Percentiles rank a stretch among this genome's conserved stretches.
Conservation (phyloP, 1,140 invertebrate genomes). For the Cydia fagiglandana region DNA sequence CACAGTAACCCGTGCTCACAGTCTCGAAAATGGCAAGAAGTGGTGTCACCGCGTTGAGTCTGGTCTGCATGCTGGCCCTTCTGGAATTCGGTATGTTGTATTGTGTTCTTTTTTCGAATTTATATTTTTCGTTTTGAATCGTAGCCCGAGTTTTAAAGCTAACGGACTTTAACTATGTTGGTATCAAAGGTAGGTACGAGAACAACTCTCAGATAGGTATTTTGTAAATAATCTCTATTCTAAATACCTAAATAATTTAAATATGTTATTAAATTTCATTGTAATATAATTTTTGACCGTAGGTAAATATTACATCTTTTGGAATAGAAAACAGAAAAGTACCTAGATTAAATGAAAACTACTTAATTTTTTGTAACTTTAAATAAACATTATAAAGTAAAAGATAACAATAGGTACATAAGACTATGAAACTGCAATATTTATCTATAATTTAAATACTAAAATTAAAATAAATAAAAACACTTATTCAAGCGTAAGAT, state of each 20-base stretch:
- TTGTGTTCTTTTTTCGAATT: constrained; percentile 35
- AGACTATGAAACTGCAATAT: no score
- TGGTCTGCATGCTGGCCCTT: constrained; percentile 58
- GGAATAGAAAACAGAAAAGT: no score
- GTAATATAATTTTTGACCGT: no score
- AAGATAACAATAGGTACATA: no score
- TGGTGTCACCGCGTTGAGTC: constrained; percentile 51
- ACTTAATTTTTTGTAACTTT: no score
- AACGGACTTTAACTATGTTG: neutral
- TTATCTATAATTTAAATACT: no score
- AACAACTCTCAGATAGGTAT: neutral
- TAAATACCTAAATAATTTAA: no score
- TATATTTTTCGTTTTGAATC: neutral
- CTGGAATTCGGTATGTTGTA: constrained; percentile 63
- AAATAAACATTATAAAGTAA: no score
- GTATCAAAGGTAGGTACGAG: neutral
- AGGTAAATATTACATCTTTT: no score
- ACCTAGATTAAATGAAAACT: no score
- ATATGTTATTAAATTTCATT: no score
- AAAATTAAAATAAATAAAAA: no score
- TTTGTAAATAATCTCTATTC: neutral
- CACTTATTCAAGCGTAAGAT: neutral
- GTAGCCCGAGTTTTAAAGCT: neutral
- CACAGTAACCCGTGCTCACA: constrained; percentile 17
- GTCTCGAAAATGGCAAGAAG: constrained; percentile 56